These are phyloP conservation scores for Colletes collaris DNA, from an alignment of 2,888 invertebrate genomes.

Conservation along the genomic window DNA sequence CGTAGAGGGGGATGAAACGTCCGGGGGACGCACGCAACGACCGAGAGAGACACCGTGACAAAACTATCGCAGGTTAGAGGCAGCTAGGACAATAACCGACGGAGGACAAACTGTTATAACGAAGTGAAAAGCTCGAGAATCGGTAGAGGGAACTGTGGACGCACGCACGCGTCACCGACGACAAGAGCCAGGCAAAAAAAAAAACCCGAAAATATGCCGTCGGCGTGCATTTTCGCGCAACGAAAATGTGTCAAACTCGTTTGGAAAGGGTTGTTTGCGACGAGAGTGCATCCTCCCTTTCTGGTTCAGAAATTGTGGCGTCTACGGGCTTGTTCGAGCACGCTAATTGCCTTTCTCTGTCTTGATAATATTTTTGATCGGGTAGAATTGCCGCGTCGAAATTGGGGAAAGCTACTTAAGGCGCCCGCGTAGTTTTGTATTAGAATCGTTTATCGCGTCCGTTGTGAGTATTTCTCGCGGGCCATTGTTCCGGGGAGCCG, in stretches of 20 bases:
- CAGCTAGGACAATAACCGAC: slow-evolving; percentile 38
- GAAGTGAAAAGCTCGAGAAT: slow-evolving; percentile 60
- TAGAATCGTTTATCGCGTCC: not conserved
- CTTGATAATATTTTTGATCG: too few species aligned
- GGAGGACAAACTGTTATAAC: slow-evolving; percentile 62
- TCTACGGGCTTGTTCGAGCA: too few species aligned
- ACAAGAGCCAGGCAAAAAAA: slow-evolving; percentile 12
- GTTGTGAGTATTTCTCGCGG: slow-evolving; percentile 11
- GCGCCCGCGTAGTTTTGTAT: too few species aligned
- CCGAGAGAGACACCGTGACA: not conserved
- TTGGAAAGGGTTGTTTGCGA: too few species aligned
- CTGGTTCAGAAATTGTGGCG: too few species aligned
- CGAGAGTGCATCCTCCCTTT: too few species aligned
- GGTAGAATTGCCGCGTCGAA: too few species aligned
- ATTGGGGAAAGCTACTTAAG: too few species aligned
- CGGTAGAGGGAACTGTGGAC: slow-evolving; percentile 3
- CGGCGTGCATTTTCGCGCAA: slow-evolving; percentile 60
- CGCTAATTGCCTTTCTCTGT: too few species aligned
- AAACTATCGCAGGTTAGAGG: slow-evolving; percentile 5
- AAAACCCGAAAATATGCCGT: slow-evolving; percentile 67
- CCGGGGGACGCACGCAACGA: not conserved
- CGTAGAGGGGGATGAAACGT: not conserved
- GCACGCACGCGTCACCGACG: slow-evolving; percentile 25
- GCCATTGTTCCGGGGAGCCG: slow-evolving; percentile 12
- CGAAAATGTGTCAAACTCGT: slow-evolving; percentile 74